These are phyloP conservation scores for Macrotus californicus DNA, from an alignment of 2,113 vertebrate species.

Conservation along the genomic window DNA sequence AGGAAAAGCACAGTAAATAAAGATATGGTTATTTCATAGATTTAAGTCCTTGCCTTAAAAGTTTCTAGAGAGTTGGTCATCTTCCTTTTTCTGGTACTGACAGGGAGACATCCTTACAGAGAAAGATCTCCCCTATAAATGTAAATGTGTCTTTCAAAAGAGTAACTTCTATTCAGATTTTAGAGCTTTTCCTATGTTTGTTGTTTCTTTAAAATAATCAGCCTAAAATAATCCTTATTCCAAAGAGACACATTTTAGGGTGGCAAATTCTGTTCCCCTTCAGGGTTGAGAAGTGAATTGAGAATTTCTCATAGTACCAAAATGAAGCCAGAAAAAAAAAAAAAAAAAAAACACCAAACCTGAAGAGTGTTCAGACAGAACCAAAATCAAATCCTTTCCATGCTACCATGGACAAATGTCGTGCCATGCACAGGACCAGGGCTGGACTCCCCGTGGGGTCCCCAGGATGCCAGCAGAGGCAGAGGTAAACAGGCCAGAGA, in stretches of 20 bases:
- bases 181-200: neutral
- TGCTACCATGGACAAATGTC: neutral
- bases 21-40: neutral
- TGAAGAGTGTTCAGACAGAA: neutral
- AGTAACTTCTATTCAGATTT: neutral
- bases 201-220: neutral
- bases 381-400: neutral
- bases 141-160: neutral
- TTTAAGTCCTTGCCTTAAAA: neutral
- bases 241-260: neutral
- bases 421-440: neutral
- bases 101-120: neutral
- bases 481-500: neutral
- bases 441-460: fast-evolving
- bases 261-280: neutral
- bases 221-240: neutral
- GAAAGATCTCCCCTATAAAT: neutral
- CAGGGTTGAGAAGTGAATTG: neutral
- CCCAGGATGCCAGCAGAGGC: neutral
- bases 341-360: too few species aligned
- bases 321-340: neutral
- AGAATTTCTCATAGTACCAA: neutral
- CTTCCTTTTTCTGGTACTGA: neutral
- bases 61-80: neutral
- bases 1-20: neutral